Base-by-base conservation (phyloP, 2,888 invertebrate species). In the Hypomecis punctinalis region DNA sequence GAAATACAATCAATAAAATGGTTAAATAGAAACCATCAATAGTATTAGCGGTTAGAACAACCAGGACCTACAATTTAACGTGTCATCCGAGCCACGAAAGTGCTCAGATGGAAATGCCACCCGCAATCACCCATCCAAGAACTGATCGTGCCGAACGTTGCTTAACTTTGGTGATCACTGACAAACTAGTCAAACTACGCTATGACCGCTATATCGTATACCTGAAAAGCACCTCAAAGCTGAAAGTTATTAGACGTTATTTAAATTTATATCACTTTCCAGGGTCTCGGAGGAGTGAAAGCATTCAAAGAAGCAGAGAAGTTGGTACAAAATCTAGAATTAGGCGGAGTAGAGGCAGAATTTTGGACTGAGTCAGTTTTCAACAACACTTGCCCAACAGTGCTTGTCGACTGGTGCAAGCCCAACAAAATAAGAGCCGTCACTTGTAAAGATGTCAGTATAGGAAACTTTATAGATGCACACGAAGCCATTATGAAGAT, bases 401-500 rank as follows among this genome's bases (percentile, higher is more conserved):
- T 83, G 11, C 67, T 94, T n/a, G 84, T 94, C 1, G 90, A 93
- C 72, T 93, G 89, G 85, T 94, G 94, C 67, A 84, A 88, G 61
- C 86, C 90, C 0, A 91, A 91, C 66, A 86, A 88, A 81, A 78
- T 94, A 35, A 88, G 86, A 83, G 88, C 88, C 10, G 80, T 85
- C 39, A 91, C 94, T 0, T 95, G 94, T 74, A 91, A 93, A 72
- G 90, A 93, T 63, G 86, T 93, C 52, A 93, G 89, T 46, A 90
- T 94, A 82, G 77, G 76, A 5, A 88, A 90, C 69, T 94, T 93
- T 74, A 83, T 95, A 66, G 92, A 94, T 48, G 91, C 94, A 2
- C 93, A 94, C 69, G 94, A 94, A 75, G 81, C 87, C 0, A 85
- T 90, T 1, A 90, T 94, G 84, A 89, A 88, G 73, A 86, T 94